These are phyloP conservation scores for Otolemur crassicaudatus DNA, from an alignment of 2,797 vertebrate genomes.

Conservation along the genomic window DNA sequence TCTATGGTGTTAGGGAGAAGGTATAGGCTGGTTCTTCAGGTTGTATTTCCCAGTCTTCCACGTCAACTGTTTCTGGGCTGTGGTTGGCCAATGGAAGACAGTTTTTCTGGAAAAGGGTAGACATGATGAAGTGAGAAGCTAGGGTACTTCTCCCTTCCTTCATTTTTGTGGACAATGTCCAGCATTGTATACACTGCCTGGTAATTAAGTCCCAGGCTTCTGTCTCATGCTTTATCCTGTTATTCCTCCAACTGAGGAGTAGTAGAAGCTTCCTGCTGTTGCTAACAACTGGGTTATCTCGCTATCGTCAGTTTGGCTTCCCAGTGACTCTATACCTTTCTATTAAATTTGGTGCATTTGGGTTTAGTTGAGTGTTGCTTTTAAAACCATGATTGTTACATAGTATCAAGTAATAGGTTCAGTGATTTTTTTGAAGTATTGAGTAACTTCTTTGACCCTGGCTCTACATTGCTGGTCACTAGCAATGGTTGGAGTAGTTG, in stretches of 20 bases:
- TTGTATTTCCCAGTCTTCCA: not conserved
- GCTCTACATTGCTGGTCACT: not conserved
- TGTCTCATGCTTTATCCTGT: not conserved
- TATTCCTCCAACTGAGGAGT: not conserved
- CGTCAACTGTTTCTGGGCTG: not conserved
- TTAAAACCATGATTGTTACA: not conserved
- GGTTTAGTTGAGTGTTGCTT: slow-evolving; percentile 24
- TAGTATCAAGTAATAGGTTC: slow-evolving; percentile 28
- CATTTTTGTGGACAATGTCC: not conserved
- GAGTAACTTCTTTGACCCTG: not conserved
- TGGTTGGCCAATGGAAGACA: not conserved
- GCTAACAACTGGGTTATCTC: not conserved
- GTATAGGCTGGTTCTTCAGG: not conserved
- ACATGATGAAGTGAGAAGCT: not conserved
- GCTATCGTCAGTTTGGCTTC: not conserved
- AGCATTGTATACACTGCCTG: not conserved
- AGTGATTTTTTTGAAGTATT: not conserved
- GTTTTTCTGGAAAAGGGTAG: not conserved
- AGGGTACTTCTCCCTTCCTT: not conserved
- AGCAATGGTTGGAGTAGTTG: not conserved
- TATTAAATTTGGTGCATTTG: not conserved
- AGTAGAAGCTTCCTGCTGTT: not conserved
- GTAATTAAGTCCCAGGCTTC: not conserved
- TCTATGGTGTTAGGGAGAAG: not conserved
- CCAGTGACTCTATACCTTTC: not conserved